Base-by-base conservation (phyloP, 2,888 invertebrate genomes). In the Hipparchia sbordonii region DNA sequence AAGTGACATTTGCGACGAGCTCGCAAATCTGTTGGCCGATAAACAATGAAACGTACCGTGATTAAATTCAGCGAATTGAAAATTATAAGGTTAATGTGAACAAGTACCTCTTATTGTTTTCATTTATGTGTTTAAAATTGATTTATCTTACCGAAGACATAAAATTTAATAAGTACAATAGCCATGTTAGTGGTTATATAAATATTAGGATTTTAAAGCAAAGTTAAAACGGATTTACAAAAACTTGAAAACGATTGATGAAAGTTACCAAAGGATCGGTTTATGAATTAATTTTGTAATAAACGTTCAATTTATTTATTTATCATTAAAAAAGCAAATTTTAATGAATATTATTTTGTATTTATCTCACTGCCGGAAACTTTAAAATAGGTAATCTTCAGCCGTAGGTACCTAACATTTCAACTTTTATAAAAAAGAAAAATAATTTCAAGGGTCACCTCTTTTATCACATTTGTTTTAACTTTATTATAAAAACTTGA, bases 1-100 rank as follows among this genome's bases (percentile, higher is more conserved):
- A 77, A 78, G 77, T 78, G 76, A 80, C 70, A 77, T 78, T 79
- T 79, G 77, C 74, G 78, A 76, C 45, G 74, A 76, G 69, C 76
- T 78, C 61, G 67, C 74, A 68, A 70, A 75, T 66, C 60, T 79
- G 39, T 77, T 77, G 61, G 60, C 46, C 12, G 59, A 59, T 51
- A 51, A n/a, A 51, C 23, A 13, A 48, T 51, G 51, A 59, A 51
- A 60, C 12, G 59, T 63, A 63, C 9, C 62, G 9, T 48, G 12
- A 46, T 62, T 48, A 63, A 23, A 56, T 57, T 23, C 33, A 67
- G 67, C 39, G 57, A 48, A 67, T 57, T 46, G 23, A 59, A 13
- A 13, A 67, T 23, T 46, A 23, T 8, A n/a, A 13, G 7, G 1
- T 61, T 61, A 48, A 62, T 5, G 13, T 1, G 23, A 60, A 60